Base-by-base conservation (phyloP, 2,888 invertebrate species). In the Spisula subtruncata region DNA sequence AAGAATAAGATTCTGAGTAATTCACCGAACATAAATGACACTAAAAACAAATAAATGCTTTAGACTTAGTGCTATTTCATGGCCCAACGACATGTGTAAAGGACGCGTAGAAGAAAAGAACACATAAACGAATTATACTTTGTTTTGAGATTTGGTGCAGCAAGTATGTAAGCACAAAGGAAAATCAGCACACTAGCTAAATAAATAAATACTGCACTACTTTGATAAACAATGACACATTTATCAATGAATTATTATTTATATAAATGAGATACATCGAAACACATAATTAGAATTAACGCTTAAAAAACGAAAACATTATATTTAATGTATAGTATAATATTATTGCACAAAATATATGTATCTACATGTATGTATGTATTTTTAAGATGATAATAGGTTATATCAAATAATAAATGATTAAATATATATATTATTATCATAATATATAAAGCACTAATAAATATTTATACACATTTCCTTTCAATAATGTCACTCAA, bases 321-420 rank as follows among this genome's bases (percentile, higher is more conserved):
- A 32, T 32, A 12, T 35, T 75, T 18, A 75, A 32, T 12, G 5
- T 75, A 75, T 75, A 32, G 10, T 32, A 18, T 35, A 32, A 75
- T 35, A 75, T 32, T 75, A 75, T 75, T 75, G 75, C 75, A 75
- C 75, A 32, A 35, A 75, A 75, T 75, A 75, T 32, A 75, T 16
- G 75, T 75, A 75, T 75, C 75, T 75, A 75, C 35, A 75, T 35
- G 16, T 32, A 18, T 35, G 35, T 32, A 75, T 41, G 41, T 75
- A 75, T 32, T 16, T 51, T 66, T 6, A 66, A 66, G 25, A 66
- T 66, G 60, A 66, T 66, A 66, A 66, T 25, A 66, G 60, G 60
- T 66, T 66, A 66, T 66, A 66, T 66, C 10, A 66, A 66, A 66
- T 25, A 66, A 25, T 66, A n/a, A 25, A 66, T 25, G 60, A 66